Evolutionary conservation across 2,888 invertebrate genomes (phyloP).

Genomic region (Melipona bicolor): DNA sequence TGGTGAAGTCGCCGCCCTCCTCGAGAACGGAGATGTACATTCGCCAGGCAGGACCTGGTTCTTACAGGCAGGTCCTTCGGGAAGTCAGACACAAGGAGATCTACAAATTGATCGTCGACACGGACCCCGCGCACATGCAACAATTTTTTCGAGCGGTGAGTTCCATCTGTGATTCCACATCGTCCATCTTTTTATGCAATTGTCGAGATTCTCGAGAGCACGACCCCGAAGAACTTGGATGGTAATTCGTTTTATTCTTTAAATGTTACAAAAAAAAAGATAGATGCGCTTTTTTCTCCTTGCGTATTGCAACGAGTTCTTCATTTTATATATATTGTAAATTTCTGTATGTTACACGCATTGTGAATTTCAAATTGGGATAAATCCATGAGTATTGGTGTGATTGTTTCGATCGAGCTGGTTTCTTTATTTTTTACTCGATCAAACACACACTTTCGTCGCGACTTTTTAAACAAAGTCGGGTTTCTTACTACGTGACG

Average conservation of each 20-base stretch:
- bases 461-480: too few relatives aligned
- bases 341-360: too few relatives aligned
- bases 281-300: too few relatives aligned
- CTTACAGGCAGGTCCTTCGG: slow-evolving; percentile 89
- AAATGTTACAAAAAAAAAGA: too few relatives aligned
- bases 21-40: slow-evolving; percentile 91
- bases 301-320: background rate
- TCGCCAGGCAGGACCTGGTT: slow-evolving; percentile 89
- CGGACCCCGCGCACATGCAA: slow-evolving; percentile 92
- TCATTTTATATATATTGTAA: background rate
- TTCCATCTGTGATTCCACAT: background rate
- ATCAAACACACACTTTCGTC: too few relatives aligned
- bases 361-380: background rate
- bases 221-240: background rate
- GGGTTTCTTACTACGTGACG: too few relatives aligned
- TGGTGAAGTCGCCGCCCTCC: slow-evolving; percentile 90
- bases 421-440: background rate
- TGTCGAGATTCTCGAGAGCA: background rate
- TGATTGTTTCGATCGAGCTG: background rate
- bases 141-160: slow-evolving; percentile 90
- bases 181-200: background rate
- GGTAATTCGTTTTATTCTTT: background rate
- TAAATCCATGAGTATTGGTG: background rate
- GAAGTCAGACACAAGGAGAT: slow-evolving; percentile 95
- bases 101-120: slow-evolving; percentile 94